Conservation (phyloP, 2,113 vertebrate species). For the Micronisus gabar region DNA sequence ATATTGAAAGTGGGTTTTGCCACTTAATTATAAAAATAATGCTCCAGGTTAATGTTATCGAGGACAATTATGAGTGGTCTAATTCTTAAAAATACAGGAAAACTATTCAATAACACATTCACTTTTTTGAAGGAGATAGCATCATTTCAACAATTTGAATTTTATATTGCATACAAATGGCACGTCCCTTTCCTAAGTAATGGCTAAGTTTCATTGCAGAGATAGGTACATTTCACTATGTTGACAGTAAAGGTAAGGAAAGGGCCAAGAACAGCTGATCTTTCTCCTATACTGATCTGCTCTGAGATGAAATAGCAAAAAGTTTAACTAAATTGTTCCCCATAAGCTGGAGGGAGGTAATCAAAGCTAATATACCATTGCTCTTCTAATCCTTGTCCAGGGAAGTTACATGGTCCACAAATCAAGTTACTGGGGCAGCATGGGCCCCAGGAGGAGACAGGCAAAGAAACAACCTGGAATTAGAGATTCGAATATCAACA, state of each 20-base stretch:
- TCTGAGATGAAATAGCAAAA: not conserved
- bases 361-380: not conserved
- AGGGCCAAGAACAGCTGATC: not conserved
- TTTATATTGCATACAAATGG: fast-evolving
- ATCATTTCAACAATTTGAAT: not conserved
- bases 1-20: not conserved
- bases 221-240: not conserved
- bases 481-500: not conserved
- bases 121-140: not conserved
- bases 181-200: not conserved
- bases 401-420: not conserved
- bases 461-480: not conserved
- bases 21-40: not conserved
- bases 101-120: not conserved
- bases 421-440: not conserved
- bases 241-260: not conserved
- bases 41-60: not conserved
- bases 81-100: not conserved
- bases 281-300: not conserved
- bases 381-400: not conserved
- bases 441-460: not conserved
- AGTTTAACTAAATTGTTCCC: not conserved
- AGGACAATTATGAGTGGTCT: not conserved
- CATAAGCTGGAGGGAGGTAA: not conserved
- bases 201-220: not conserved